These are phyloP conservation scores for Ammospiza nelsoni DNA, from an alignment of 2,113 vertebrate genomes.

Conservation along the genomic window DNA sequence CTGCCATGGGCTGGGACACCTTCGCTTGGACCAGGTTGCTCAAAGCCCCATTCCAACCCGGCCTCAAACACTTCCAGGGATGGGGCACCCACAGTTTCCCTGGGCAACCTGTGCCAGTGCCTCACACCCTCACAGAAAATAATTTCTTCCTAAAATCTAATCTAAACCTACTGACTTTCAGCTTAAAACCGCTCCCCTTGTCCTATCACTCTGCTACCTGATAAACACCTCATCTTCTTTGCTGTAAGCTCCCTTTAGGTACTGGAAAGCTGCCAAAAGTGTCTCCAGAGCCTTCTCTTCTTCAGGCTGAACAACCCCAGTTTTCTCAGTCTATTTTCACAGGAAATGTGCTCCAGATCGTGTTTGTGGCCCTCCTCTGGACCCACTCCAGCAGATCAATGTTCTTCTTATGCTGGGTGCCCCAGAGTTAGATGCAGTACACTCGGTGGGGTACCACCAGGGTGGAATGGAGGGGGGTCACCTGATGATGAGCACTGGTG, in stretches of 20 bases:
- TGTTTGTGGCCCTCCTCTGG: background rate
- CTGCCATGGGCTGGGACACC: background rate
- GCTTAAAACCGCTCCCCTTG: background rate
- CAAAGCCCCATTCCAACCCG: background rate
- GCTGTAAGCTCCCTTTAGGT: background rate
- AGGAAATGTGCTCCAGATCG: background rate
- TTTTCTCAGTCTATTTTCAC: background rate
- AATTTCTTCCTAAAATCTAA: background rate
- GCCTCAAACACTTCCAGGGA: background rate
- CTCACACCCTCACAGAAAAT: background rate
- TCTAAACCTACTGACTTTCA: background rate
- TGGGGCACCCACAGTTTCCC: background rate
- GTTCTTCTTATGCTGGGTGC: background rate
- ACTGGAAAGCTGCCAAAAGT: background rate
- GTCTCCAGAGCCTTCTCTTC: background rate
- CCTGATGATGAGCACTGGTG: background rate
- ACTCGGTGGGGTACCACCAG: background rate
- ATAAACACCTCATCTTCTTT: background rate
- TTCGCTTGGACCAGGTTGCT: background rate
- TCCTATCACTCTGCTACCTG: background rate
- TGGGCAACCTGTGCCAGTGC: background rate
- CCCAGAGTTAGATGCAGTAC: background rate
- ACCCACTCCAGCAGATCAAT: background rate
- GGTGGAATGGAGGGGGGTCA: background rate
- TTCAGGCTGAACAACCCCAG: background rate